Base-by-base conservation (phyloP, 2,113 vertebrate species). In the Pachypanchax playfairii region DNA sequence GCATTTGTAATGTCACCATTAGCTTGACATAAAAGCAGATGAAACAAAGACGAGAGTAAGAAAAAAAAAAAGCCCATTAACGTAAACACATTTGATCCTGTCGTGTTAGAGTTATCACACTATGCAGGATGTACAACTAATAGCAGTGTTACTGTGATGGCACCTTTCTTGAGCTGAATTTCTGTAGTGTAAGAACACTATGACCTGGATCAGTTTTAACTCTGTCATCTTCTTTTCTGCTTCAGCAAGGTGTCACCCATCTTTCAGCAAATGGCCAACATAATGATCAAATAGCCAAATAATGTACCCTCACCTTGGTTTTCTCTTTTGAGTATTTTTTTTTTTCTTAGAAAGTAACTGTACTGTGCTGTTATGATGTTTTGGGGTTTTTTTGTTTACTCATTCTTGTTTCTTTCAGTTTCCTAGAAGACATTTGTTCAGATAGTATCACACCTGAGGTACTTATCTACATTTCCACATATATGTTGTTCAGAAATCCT, bases 151-250 rank as follows among this genome's bases (percentile, higher is more conserved):
- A 61, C 12, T 56, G 36, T 59, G 41, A 62, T 65, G 28, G 4
- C 18, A 13, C 5, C 14, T 49, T 22, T 58, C 8, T 20, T 38
- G 14, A 50, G 36, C n/a, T 55, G 47, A 42, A 65, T 38, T 61
- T 74, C 53, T 46, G 33, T 54, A 59, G 44, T 29, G 41, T 43
- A 46, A 72, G 55, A 66, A 44, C 75, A 76, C 48, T 11, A 38
- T 76, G 83, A 83, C 80, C 53, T 51, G 60, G n/a, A 50, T 72
- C 48, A 15, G 9, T 33, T 48, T 42, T 18, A n/a, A 51, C 31
- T 54, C 61, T 53, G 54, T 55, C 46, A 55, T 77, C 57, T 51
- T 56, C 22, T 44, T 24, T 55, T 64, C 43, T 41, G 51, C 42
- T 15, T 73, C 54, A 47, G n/a, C 31, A 13, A 59, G 60, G 47